Evolutionary conservation across 1,140 invertebrate genomes (phyloP), one percentile per base, ranked within the genome.

Genomic region (Andricus grossulariae): DNA sequence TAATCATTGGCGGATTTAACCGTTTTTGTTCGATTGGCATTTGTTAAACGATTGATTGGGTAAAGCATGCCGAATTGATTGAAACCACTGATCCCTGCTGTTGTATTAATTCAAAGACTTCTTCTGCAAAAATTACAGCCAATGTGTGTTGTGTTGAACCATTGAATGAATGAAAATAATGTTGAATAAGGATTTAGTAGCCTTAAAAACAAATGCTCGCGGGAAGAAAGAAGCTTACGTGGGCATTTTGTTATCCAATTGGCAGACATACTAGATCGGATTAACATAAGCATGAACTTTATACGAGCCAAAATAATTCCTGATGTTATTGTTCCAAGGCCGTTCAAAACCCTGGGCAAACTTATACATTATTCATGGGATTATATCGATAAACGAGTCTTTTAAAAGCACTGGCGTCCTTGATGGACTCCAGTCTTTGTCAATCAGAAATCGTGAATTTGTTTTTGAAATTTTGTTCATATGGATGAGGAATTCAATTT

Each of bases 271-370:
- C 32, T 39, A 25, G 60, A 66, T 66, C 15, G 25, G 60, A 66
- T 66, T 66, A 66, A 39, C 32, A 66, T n/a, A 66, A 66, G 32
- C 25, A 66, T 66, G 39, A 66, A 66, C 15, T 66, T 66, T 66
- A 39, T 39, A 66, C 39, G 32, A n/a, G 10, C 25, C 13, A 66
- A 66, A 39, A 66, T 66, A 66, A 66, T 66, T 66, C 15, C 12
- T 45, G 32, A 39, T 66, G 39, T 66, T 66, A 66, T 66, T 15
- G 39, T 66, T 39, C 13, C 60, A 66, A 66, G 60, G 60, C 45
- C 60, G 60, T 39, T 66, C 15, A 39, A 66, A 66, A 66, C 32
- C 39, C 39, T 21, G 19, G 25, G 25, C 55, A n/a, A 18, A 8
- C 39, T 16, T 15, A 60, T 60, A 66, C 13, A 60, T 21, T 32